These are phyloP conservation scores for Apeira syringaria DNA, from an alignment of 2,888 invertebrate species.

Conservation along the genomic window DNA sequence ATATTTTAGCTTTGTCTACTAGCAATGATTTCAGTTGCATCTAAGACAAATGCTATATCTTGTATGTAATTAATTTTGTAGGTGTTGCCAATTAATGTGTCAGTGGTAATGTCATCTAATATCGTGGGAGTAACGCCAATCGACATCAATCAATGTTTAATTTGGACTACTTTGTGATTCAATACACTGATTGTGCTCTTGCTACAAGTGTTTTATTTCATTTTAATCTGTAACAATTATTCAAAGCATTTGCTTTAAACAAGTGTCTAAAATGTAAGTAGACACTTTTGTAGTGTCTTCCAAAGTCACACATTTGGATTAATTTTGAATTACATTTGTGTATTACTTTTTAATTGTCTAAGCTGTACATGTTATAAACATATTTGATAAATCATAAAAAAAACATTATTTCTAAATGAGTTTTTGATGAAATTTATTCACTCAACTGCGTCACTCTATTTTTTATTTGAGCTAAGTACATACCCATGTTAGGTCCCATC, in stretches of 20 bases:
- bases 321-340: conserved; percentile 22
- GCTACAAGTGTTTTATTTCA: conserved; percentile 35
- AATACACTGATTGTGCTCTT: conserved; percentile 47
- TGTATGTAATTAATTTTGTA: conserved; percentile 35
- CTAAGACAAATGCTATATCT: conserved; percentile 34
- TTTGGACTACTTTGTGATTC: conserved; percentile 47
- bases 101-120: conserved; percentile 39
- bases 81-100: conserved; percentile 38
- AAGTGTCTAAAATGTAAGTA: too few species aligned
- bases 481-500: conserved; percentile 92
- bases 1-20: too few species aligned
- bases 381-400: too few species aligned
- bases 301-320: conserved; percentile 26
- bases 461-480: conserved; percentile 44
- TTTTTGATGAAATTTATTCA: too few species aligned
- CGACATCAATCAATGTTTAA: conserved; percentile 25
- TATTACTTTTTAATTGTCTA: too few species aligned
- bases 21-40: conserved; percentile 38
- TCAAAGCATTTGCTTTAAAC: too few species aligned
- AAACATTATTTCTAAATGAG: too few species aligned
- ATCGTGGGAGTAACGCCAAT: conserved; percentile 44
- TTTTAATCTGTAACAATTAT: conserved; percentile 1
- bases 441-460: not conserved
- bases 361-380: too few species aligned
- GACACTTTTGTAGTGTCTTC: conserved; percentile 11